Evolutionary conservation across 1,140 invertebrate genomes (phyloP).

Genomic region (Platyscapa corneri): DNA sequence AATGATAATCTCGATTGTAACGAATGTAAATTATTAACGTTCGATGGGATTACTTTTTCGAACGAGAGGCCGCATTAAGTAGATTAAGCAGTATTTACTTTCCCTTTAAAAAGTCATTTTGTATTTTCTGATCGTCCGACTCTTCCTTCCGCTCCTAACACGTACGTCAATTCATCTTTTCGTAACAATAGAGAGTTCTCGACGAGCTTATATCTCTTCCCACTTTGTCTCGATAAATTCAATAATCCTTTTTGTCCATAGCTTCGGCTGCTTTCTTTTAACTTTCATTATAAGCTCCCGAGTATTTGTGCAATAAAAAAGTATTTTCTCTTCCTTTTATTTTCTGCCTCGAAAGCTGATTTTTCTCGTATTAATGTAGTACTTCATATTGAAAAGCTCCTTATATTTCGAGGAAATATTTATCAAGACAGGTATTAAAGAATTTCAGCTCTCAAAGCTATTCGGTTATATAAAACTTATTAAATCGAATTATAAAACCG

Average conservation of each 20-base stretch:
- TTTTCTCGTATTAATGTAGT: conserved; percentile 17
- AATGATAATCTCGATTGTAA: not conserved
- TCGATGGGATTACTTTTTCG: no score
- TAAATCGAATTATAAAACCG: no score
- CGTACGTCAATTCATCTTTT: conserved; percentile 32
- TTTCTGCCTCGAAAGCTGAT: not conserved
- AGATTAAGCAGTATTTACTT: not conserved
- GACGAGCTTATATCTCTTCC: conserved; percentile 24
- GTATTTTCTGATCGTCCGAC: conserved; percentile 20
- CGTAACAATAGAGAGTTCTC: conserved; percentile 23
- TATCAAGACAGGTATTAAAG: not conserved
- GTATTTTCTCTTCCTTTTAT: not conserved
- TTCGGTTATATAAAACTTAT: not conserved
- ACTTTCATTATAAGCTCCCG: conserved; percentile 10
- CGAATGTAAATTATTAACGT: no score
- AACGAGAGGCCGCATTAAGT: not conserved
- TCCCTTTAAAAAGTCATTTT: not conserved
- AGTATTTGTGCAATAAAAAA: conserved; percentile 7
- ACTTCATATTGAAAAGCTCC: not conserved
- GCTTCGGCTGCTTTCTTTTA: conserved; percentile 14
- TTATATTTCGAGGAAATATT: conserved; percentile 1
- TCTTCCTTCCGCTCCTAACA: conserved; percentile 7
- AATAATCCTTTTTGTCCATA: conserved; percentile 46
- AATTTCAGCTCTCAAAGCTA: not conserved
- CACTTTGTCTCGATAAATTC: conserved; percentile 46